Percentiles rank a stretch among this genome's conserved stretches.
Evolutionary conservation across 2,888 invertebrate genomes (phyloP).

Genomic region (Caenorhabditis wallacei): DNA sequence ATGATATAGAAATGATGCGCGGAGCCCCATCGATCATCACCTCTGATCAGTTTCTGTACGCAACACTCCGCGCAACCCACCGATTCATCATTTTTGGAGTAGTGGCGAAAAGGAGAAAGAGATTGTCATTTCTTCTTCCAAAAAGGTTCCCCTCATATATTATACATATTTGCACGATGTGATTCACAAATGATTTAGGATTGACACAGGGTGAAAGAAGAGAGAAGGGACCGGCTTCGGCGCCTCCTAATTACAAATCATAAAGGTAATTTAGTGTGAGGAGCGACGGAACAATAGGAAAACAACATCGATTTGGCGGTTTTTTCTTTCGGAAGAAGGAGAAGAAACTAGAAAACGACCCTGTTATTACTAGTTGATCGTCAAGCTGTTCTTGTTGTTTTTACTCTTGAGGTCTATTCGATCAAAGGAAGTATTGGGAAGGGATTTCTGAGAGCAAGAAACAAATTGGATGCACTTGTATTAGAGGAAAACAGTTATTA

Average conservation of each 20-base stretch:
- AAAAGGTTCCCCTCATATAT: conserved; percentile 28
- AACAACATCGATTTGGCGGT: conserved; percentile 55
- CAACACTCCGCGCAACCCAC: conserved; percentile 61
- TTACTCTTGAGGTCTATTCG: background rate
- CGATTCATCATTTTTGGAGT: conserved; percentile 64
- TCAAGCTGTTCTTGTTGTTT: conserved; percentile 47
- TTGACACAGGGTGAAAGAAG: background rate
- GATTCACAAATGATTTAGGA: conserved; percentile 50
- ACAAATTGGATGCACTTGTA: background rate
- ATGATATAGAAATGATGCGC: conserved; percentile 7
- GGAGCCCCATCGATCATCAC: conserved; percentile 52
- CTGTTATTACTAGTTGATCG: conserved; percentile 37
- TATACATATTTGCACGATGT: conserved; percentile 42
- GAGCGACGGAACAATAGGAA: conserved; percentile 41
- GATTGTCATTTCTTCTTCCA: conserved; percentile 21
- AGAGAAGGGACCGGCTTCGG: conserved; percentile 34
- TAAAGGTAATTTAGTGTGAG: conserved; percentile 47
- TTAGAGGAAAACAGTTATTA: background rate
- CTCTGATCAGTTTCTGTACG: conserved; percentile 38
- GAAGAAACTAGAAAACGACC: too few relatives aligned
- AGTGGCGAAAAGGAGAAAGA: conserved; percentile 42
- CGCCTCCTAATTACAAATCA: conserved; percentile 56
- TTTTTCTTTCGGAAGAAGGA: conserved; percentile 28
- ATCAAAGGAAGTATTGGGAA: background rate
- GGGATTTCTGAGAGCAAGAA: too few relatives aligned